Percentiles rank a stretch among this genome's conserved stretches.
Evolutionary conservation across 2,888 invertebrate species (phyloP).

Genomic region (Ornithoptera priamus): DNA sequence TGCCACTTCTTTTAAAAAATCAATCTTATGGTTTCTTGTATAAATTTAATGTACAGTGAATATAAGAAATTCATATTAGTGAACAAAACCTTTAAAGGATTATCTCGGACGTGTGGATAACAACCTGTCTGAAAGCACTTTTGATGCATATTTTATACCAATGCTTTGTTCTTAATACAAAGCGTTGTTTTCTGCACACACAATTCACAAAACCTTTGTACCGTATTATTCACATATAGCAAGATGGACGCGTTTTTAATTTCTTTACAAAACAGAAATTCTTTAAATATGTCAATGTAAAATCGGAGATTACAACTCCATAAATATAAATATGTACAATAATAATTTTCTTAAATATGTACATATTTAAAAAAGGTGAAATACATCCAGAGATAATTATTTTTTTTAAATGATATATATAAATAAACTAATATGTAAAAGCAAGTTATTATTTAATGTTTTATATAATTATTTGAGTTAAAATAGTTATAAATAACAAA

Average conservation of each 20-base stretch:
- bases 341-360: too few relatives aligned
- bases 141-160: conserved; percentile 3
- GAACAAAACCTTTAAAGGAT: not conserved
- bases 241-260: not conserved
- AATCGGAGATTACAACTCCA: too few relatives aligned
- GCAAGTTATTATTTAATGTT: too few relatives aligned
- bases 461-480: too few relatives aligned
- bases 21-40: not conserved
- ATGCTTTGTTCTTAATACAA: conserved; percentile 3
- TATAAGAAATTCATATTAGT: too few relatives aligned
- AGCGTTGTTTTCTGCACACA: conserved; percentile 1
- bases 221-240: not conserved
- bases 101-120: not conserved
- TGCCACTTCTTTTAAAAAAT: not conserved
- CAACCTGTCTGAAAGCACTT: conserved; percentile 3
- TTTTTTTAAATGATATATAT: too few relatives aligned
- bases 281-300: too few relatives aligned
- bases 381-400: too few relatives aligned
- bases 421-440: too few relatives aligned
- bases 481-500: too few relatives aligned
- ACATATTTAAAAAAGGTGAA: too few relatives aligned
- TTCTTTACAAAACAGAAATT: not conserved
- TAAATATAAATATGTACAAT: too few relatives aligned
- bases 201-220: conserved; percentile 1
- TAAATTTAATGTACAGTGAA: not conserved